Percentiles rank a stretch among this genome's conserved stretches.
These are phyloP conservation scores for Nothoprocta pentlandii DNA, from an alignment of 2,113 vertebrate species.

Conservation along the genomic window DNA sequence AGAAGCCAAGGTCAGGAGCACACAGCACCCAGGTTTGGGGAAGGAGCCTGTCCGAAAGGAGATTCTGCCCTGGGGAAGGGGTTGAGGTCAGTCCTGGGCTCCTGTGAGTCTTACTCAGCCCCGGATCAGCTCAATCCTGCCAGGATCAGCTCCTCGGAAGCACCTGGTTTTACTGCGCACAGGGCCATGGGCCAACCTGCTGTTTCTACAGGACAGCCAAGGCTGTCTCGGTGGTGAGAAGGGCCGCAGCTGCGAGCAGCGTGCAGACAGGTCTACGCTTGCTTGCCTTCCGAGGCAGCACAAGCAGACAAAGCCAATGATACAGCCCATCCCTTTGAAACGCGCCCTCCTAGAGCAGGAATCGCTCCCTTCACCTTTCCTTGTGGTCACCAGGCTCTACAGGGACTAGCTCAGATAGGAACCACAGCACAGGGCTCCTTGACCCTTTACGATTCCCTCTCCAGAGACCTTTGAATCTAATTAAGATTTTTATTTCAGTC, in stretches of 20 bases:
- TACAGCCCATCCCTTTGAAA: fast-evolving
- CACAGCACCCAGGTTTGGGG: fast-evolving
- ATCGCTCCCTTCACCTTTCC: background rate
- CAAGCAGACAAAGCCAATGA: fast-evolving
- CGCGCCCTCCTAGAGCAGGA: background rate
- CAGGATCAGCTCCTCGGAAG: background rate
- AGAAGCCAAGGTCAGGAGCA: fast-evolving
- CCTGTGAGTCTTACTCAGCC: too few relatives aligned
- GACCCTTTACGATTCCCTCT: background rate
- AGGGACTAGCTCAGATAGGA: background rate
- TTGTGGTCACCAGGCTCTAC: background rate
- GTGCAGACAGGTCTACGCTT: too few relatives aligned
- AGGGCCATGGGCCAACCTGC: background rate
- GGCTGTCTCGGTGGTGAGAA: too few relatives aligned
- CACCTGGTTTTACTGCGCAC: background rate
- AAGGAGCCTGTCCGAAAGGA: fast-evolving
- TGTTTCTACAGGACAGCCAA: fast-evolving
- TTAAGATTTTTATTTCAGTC: background rate
- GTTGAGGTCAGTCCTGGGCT: background rate
- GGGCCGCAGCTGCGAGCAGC: background rate
- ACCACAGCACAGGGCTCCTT: background rate
- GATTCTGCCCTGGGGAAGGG: fast-evolving
- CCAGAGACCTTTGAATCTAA: conserved; percentile 17
- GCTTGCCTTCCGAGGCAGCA: fast-evolving
- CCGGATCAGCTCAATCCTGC: background rate